A percentile compares a stretch with the other conserved stretches of the same genome.
phyloP scores from a whole-genome alignment of 2,797 vertebrate genomes.

The Micrastur ruficollis region DNA sequence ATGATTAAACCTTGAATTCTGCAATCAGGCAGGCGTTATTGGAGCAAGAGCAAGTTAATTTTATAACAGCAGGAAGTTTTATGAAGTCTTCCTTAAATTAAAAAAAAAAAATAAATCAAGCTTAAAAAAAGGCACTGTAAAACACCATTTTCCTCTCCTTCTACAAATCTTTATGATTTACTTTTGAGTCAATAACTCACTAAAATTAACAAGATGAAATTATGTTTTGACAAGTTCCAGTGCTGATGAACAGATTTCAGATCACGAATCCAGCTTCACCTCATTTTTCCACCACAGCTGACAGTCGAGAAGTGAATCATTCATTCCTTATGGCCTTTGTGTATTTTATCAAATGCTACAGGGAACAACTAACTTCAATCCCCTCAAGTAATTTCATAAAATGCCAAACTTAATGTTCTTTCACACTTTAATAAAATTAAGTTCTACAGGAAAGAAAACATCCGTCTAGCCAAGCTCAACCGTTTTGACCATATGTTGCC shows the following conservation, averaged over 20 bases:
- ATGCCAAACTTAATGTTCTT: slow-evolving; percentile 14
- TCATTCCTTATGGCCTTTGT: slow-evolving; percentile 50
- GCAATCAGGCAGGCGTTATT: neutral
- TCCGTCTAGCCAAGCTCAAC: neutral
- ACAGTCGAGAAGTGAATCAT: slow-evolving; percentile 51
- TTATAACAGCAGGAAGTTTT: neutral
- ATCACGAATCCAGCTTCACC: slow-evolving; percentile 47
- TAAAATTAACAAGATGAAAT: slow-evolving; percentile 65
- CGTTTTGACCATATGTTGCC: neutral
- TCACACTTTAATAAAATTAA: slow-evolving; percentile 16
- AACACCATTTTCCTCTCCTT: slow-evolving; percentile 24
- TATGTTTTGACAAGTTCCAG: slow-evolving; percentile 64
- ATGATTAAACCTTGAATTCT: slow-evolving; percentile 19
- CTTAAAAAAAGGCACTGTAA: slow-evolving; percentile 18
- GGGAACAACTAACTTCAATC: neutral
- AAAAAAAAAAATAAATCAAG: neutral
- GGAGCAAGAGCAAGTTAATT: neutral
- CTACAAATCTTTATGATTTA: slow-evolving; percentile 48
- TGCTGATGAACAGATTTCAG: slow-evolving; percentile 49
- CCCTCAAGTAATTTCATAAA: slow-evolving; percentile 9
- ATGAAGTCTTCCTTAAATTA: neutral
- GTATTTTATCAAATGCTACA: slow-evolving; percentile 33
- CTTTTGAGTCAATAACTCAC: slow-evolving; percentile 51
- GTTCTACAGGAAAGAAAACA: neutral
- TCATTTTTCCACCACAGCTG: slow-evolving; percentile 12